These are phyloP conservation scores for Anarsia innoxiella DNA, from an alignment of 2,888 invertebrate species.

Conservation along the genomic window DNA sequence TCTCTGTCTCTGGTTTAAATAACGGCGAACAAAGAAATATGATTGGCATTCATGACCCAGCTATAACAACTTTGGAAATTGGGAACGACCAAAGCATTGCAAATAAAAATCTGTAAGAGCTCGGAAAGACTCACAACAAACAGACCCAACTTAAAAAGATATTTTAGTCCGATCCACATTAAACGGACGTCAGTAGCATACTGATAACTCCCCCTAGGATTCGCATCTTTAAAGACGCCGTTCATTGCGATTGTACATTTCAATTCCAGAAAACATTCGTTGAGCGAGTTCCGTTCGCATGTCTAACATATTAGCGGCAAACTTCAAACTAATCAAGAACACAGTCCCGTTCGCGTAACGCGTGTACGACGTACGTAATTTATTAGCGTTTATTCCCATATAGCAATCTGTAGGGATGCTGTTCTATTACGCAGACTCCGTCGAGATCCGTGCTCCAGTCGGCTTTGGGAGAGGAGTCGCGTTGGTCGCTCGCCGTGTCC, in stretches of 20 bases:
- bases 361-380: conserved; percentile 70
- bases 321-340: conserved; percentile 72
- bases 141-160: background rate
- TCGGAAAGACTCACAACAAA: background rate
- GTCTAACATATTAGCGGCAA: conserved; percentile 58
- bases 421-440: conserved; percentile 74
- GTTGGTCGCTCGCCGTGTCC: conserved; percentile 42
- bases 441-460: conserved; percentile 67
- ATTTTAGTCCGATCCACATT: conserved; percentile 3
- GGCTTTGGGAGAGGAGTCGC: conserved; percentile 52
- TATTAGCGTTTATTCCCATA: conserved; percentile 73
- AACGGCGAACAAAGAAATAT: too few species aligned
- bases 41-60: too few species aligned
- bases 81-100: too few species aligned
- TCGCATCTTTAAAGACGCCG: too few species aligned
- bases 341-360: conserved; percentile 58
- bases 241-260: too few species aligned
- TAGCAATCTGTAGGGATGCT: conserved; percentile 71
- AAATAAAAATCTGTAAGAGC: background rate
- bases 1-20: too few species aligned
- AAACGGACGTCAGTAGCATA: conserved; percentile 1
- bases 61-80: too few species aligned
- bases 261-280: too few species aligned
- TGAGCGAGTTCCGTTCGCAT: conserved; percentile 26
- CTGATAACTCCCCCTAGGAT: background rate